Evolutionary conservation across 2,888 invertebrate genomes (phyloP).

Genomic region (Cephonodes hylas): DNA sequence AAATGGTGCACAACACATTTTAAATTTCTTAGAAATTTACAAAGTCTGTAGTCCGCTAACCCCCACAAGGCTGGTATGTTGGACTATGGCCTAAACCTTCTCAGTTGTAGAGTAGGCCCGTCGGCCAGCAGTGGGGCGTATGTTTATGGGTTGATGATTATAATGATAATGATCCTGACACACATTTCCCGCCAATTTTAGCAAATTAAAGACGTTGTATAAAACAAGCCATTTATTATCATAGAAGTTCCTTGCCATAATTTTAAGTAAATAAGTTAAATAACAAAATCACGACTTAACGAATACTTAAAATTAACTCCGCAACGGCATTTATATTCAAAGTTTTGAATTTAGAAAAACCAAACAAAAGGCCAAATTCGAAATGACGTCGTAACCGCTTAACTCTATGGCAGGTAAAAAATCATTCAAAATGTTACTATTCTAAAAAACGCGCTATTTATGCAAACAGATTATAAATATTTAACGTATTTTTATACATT

Average conservation of each 20-base stretch:
- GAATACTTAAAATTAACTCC: constrained; percentile 78
- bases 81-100: no score
- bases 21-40: no score
- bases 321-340: constrained; percentile 45
- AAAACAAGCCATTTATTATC: constrained; percentile 74
- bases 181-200: no score
- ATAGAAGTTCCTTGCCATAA: constrained; percentile 78
- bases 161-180: no score
- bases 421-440: constrained; percentile 8
- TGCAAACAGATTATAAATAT: not conserved
- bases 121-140: no score
- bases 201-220: constrained; percentile 36
- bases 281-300: constrained; percentile 79
- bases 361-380: constrained; percentile 29
- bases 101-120: no score
- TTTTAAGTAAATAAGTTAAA: constrained; percentile 80
- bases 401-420: constrained; percentile 77
- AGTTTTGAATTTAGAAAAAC: constrained; percentile 51
- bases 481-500: not conserved
- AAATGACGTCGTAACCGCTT: constrained; percentile 67
- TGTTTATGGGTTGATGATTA: no score
- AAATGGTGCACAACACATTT: no score
- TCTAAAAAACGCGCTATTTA: not conserved
- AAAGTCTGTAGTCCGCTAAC: no score
- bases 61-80: no score